Conservation (phyloP, 2,797 vertebrate genomes). For the Sebastiscus tertius region DNA sequence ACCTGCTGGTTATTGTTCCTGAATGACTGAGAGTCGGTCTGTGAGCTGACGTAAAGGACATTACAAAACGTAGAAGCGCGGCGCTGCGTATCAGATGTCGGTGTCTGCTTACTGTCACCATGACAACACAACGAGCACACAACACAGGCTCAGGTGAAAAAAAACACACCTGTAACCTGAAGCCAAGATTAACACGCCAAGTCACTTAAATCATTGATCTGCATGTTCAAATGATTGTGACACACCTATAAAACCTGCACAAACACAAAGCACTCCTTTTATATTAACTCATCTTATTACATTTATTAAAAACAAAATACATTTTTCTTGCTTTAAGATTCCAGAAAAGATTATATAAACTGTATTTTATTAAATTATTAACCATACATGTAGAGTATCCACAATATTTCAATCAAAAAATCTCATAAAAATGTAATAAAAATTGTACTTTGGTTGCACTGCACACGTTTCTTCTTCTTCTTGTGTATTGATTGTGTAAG, state of each 20-base stretch:
- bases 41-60: background rate
- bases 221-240: background rate
- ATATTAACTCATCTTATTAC: slow-evolving; percentile 9
- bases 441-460: slow-evolving; percentile 4
- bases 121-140: slow-evolving; percentile 39
- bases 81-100: slow-evolving; percentile 21
- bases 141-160: slow-evolving; percentile 11
- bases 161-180: slow-evolving; percentile 8
- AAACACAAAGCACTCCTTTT: background rate
- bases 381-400: background rate
- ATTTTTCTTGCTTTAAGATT: background rate
- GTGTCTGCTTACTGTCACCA: slow-evolving; percentile 56
- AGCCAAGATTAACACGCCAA: background rate
- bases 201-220: background rate
- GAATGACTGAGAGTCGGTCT: background rate
- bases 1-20: background rate
- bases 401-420: slow-evolving; percentile 18
- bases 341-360: slow-evolving; percentile 41
- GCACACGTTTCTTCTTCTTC: background rate
- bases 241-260: background rate
- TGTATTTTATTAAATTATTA: background rate
- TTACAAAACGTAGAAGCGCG: background rate
- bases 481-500: slow-evolving; percentile 22
- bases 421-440: slow-evolving; percentile 37
- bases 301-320: slow-evolving; percentile 60